Conservation (phyloP, 2,888 invertebrate genomes). For the Rhodophaea formosa region DNA sequence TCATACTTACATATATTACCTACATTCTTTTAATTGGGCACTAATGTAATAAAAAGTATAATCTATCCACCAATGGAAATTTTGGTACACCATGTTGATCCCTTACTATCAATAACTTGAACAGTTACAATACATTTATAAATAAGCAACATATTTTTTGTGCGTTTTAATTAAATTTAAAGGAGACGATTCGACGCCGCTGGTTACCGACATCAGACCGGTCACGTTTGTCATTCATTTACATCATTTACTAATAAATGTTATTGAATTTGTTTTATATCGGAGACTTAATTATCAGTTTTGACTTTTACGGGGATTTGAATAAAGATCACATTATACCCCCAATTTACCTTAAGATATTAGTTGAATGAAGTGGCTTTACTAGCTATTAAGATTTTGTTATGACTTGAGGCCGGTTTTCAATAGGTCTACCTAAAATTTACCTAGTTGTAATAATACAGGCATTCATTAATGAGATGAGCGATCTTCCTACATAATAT, state of each 20-base stretch:
- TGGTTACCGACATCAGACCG: neutral
- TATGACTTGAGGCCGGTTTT: constrained; percentile 1
- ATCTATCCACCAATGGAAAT: too few relatives aligned
- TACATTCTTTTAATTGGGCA: too few relatives aligned
- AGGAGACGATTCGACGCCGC: constrained; percentile 9
- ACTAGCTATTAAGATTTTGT: constrained; percentile 11
- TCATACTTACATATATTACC: too few relatives aligned
- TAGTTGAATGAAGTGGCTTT: constrained; percentile 5
- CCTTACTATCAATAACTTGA: too few relatives aligned
- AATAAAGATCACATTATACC: constrained; percentile 21
- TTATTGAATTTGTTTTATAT: constrained; percentile 9
- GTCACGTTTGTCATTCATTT: constrained; percentile 17
- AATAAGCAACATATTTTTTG: too few relatives aligned
- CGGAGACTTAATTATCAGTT: constrained; percentile 13
- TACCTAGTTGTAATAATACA: neutral
- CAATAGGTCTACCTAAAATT: neutral
- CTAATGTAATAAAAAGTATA: too few relatives aligned
- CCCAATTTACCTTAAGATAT: constrained; percentile 5
- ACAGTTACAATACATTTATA: too few relatives aligned
- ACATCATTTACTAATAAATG: constrained; percentile 22
- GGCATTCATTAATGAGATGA: neutral
- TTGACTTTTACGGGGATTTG: constrained; percentile 19
- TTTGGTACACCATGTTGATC: too few relatives aligned
- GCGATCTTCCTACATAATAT: neutral
- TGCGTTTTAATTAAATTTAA: neutral